Evolutionary conservation across 1,140 invertebrate species (phyloP).

Genomic region (Drosophila rhopaloa): DNA sequence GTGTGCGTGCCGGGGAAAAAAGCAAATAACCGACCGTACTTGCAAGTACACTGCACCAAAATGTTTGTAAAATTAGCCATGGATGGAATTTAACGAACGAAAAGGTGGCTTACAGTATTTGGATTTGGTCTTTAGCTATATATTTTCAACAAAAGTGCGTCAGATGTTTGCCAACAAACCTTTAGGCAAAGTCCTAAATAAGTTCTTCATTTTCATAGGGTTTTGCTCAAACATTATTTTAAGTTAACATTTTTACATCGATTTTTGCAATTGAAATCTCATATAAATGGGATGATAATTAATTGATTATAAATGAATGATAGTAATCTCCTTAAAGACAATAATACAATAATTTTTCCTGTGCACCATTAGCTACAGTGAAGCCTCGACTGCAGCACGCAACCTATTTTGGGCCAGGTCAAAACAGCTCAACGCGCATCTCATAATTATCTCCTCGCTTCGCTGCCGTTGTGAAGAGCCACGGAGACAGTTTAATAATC

Average conservation of each 20-base stretch:
- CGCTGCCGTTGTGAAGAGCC: constrained; percentile 72
- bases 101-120: background rate
- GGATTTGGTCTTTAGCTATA: no score
- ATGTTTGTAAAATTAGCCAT: background rate
- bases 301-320: no score
- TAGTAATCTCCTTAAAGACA: no score
- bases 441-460: constrained; percentile 83
- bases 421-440: constrained; percentile 78
- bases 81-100: background rate
- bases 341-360: background rate
- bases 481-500: constrained; percentile 83
- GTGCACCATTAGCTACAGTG: constrained; percentile 8
- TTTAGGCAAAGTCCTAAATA: no score
- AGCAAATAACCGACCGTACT: constrained; percentile 45
- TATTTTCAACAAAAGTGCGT: no score
- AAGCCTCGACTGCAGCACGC: constrained; percentile 3
- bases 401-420: constrained; percentile 11
- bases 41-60: background rate
- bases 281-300: no score
- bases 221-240: no score
- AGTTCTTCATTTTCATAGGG: no score
- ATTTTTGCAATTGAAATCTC: no score
- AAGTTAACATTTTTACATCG: no score
- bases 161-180: background rate
- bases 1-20: constrained; percentile 33